These are phyloP conservation scores for Pheosia tremula DNA, from an alignment of 2,888 invertebrate genomes.

Conservation along the genomic window DNA sequence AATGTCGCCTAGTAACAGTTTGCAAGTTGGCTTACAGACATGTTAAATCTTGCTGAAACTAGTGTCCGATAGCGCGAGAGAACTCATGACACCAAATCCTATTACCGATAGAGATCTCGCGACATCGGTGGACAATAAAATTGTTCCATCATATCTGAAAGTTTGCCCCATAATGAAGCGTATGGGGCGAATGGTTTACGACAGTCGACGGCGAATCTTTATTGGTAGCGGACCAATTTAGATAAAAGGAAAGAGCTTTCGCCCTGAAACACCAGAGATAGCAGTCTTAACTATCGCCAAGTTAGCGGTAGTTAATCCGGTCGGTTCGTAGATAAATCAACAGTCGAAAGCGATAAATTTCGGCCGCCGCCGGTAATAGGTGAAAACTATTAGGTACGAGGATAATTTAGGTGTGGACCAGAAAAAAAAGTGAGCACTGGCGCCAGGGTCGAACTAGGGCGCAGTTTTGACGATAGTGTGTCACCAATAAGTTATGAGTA, in stretches of 20 bases:
- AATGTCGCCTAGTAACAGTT: slow-evolving; percentile 50
- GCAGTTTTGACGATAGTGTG: neutral
- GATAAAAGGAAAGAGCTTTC: slow-evolving; percentile 84
- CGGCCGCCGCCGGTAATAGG: slow-evolving; percentile 78
- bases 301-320: slow-evolving; percentile 84
- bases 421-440: slow-evolving; percentile 63
- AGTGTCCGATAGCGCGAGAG: slow-evolving; percentile 42
- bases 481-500: slow-evolving; percentile 16
- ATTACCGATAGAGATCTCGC: slow-evolving; percentile 83
- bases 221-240: slow-evolving; percentile 84
- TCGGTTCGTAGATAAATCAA: slow-evolving; percentile 80
- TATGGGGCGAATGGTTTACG: slow-evolving; percentile 84
- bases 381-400: slow-evolving; percentile 81
- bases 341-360: slow-evolving; percentile 81
- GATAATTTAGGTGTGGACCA: slow-evolving; percentile 69
- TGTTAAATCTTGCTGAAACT: slow-evolving; percentile 52
- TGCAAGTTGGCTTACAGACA: slow-evolving; percentile 45
- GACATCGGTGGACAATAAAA: slow-evolving; percentile 84
- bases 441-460: slow-evolving; percentile 23
- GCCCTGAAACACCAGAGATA: slow-evolving; percentile 82
- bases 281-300: slow-evolving; percentile 84
- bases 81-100: slow-evolving; percentile 64
- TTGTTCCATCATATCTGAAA: slow-evolving; percentile 84
- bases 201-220: slow-evolving; percentile 82
- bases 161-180: slow-evolving; percentile 84